These are phyloP conservation scores for Aulostomus chinensis DNA, from an alignment of 2,797 vertebrate species.

Conservation along the genomic window DNA sequence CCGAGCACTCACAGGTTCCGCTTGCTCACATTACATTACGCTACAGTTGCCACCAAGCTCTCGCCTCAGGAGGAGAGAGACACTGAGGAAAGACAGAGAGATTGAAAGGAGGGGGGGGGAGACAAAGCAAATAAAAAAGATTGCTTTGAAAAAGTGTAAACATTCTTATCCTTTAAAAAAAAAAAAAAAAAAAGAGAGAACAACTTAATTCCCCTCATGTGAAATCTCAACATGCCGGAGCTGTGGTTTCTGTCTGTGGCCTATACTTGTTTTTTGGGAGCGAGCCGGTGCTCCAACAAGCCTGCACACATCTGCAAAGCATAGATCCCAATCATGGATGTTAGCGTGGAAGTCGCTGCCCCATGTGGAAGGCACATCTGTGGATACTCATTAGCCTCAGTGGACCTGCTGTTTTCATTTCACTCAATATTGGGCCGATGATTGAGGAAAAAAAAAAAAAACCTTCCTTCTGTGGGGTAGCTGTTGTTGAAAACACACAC, in stretches of 20 bases:
- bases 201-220: slow-evolving; percentile 9
- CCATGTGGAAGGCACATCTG: slow-evolving; percentile 53
- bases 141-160: slow-evolving; percentile 1
- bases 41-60: slow-evolving; percentile 71
- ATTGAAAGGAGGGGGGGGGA: slow-evolving; percentile 12
- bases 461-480: too few species aligned
- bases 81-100: slow-evolving; percentile 44
- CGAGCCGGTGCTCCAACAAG: slow-evolving; percentile 16
- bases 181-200: too few species aligned
- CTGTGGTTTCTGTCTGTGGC: slow-evolving; percentile 26
- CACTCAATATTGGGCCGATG: slow-evolving; percentile 21
- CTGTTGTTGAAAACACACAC: too few species aligned
- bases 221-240: slow-evolving; percentile 36
- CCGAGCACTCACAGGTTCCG: slow-evolving; percentile 69
- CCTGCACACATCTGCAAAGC: slow-evolving; percentile 19
- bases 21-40: slow-evolving; percentile 75
- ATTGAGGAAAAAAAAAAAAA: too few species aligned
- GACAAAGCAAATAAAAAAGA: slow-evolving; percentile 20
- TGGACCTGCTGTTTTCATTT: slow-evolving; percentile 46
- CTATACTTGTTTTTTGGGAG: slow-evolving; percentile 23
- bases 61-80: slow-evolving; percentile 61
- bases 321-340: slow-evolving; percentile 46
- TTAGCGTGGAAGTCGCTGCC: slow-evolving; percentile 34
- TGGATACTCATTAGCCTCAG: slow-evolving; percentile 51
- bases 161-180: slow-evolving; percentile 15